phyloP scores from a whole-genome alignment of 2,888 invertebrate species.

The Eristalis pertinax region DNA sequence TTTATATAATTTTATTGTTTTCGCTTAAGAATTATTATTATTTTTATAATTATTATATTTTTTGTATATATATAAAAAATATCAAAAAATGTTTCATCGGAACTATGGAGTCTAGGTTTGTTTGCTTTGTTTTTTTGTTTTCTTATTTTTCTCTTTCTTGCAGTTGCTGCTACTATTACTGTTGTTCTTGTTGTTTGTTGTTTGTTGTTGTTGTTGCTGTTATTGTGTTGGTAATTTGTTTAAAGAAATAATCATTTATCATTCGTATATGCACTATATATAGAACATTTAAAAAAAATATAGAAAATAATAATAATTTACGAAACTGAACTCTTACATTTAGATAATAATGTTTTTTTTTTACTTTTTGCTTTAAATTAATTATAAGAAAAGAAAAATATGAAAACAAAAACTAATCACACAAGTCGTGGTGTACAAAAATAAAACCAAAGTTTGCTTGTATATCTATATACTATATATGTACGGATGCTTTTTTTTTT shows the following conservation, averaged over 20 bases:
- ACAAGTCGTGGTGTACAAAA: slow-evolving; percentile 30
- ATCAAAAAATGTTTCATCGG: slow-evolving; percentile 74
- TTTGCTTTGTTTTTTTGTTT: slow-evolving; percentile 28
- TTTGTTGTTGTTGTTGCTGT: slow-evolving; percentile 8
- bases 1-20: slow-evolving; percentile 31
- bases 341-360: slow-evolving; percentile 11
- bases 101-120: slow-evolving; percentile 58
- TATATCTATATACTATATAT: slow-evolving; percentile 16
- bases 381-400: slow-evolving; percentile 44
- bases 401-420: slow-evolving; percentile 21
- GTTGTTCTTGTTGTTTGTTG: slow-evolving; percentile 12
- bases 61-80: slow-evolving; percentile 76
- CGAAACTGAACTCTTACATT: slow-evolving; percentile 50
- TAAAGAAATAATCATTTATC: slow-evolving; percentile 9
- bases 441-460: slow-evolving; percentile 1
- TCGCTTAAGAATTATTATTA: slow-evolving; percentile 55
- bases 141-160: slow-evolving; percentile 16
- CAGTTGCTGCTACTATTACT: slow-evolving; percentile 15
- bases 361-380: slow-evolving; percentile 31
- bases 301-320: slow-evolving; percentile 50
- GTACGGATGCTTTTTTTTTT: slow-evolving; percentile 21
- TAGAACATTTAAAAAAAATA: slow-evolving; percentile 30
- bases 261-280: slow-evolving; percentile 3
- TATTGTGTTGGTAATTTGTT: slow-evolving; percentile 11
- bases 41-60: slow-evolving; percentile 73